Evolutionary conservation across 2,113 vertebrate genomes (phyloP).

Genomic region (Megalops atlanticus): DNA sequence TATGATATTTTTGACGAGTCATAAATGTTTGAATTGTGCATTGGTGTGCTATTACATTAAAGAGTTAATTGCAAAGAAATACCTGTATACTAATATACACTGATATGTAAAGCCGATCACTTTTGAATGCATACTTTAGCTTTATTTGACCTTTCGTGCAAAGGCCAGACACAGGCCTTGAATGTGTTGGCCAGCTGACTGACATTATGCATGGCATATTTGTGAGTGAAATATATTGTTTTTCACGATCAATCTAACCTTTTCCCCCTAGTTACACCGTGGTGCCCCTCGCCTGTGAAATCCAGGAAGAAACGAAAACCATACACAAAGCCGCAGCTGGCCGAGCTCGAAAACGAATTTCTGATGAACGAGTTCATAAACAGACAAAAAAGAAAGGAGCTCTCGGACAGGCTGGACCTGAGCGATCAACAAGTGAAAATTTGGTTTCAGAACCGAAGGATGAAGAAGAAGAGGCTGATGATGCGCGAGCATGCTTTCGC

Average conservation of each 20-base stretch:
- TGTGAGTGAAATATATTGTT: neutral
- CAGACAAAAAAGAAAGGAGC: conserved; percentile 88
- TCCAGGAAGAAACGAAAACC: conserved; percentile 92
- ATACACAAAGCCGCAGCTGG: conserved; percentile 89
- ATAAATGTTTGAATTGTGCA: neutral
- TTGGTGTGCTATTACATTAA: neutral
- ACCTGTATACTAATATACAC: neutral
- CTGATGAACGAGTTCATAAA: conserved; percentile 92
- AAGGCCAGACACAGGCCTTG: neutral
- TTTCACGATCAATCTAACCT: neutral
- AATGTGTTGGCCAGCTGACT: neutral
- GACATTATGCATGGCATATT: neutral
- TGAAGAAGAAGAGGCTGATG: conserved; percentile 93
- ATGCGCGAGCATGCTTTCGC: conserved; percentile 85
- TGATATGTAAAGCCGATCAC: neutral
- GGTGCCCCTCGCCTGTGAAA: conserved; percentile 84
- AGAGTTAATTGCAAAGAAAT: neutral
- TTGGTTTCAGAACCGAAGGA: conserved; percentile 84
- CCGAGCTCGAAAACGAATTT: conserved; percentile 92
- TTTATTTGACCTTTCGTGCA: neutral
- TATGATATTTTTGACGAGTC: neutral
- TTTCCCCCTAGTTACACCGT: conserved; percentile 76
- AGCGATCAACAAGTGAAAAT: conserved; percentile 81
- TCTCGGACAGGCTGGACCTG: conserved; percentile 86
- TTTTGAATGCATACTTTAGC: neutral